Evolutionary conservation across 2,888 invertebrate genomes (phyloP).

Genomic region (Coenonympha glycerion): DNA sequence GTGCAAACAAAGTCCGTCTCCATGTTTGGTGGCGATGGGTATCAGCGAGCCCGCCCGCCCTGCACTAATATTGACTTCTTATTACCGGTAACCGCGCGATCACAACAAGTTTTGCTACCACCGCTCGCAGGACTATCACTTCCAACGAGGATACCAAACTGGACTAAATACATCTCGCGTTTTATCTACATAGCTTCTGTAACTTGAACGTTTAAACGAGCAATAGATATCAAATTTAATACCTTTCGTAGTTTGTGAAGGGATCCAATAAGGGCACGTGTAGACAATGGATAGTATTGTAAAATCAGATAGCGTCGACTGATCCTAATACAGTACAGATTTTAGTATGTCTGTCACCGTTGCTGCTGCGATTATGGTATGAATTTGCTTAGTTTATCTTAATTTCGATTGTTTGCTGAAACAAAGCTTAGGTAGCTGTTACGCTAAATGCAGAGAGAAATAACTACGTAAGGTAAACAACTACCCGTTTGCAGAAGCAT

Average conservation of each 20-base stretch:
- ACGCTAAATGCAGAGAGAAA: no score
- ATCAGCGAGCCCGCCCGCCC: conserved; percentile 60
- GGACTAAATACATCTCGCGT: conserved; percentile 11
- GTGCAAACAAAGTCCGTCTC: conserved; percentile 33
- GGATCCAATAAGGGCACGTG: conserved; percentile 1
- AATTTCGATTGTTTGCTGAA: not conserved
- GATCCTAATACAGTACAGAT: conserved; percentile 38
- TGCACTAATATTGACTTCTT: conserved; percentile 48
- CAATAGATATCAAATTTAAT: conserved; percentile 16
- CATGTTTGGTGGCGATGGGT: conserved; percentile 30
- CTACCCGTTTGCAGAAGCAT: no score
- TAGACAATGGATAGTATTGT: conserved; percentile 26
- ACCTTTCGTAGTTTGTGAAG: not conserved
- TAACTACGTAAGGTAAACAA: no score
- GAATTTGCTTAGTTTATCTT: conserved; percentile 14
- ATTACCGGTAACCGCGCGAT: conserved; percentile 43
- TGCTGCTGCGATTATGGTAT: conserved; percentile 24
- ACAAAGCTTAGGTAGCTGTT: no score
- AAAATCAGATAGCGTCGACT: conserved; percentile 36
- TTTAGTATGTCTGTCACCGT: conserved; percentile 35
- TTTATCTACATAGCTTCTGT: not conserved
- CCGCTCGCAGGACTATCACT: not conserved
- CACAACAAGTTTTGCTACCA: conserved; percentile 22
- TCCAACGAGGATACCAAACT: not conserved
- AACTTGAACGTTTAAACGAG: not conserved